phyloP scores from a whole-genome alignment of 2,797 vertebrate species.

The Liparis tanakae region DNA sequence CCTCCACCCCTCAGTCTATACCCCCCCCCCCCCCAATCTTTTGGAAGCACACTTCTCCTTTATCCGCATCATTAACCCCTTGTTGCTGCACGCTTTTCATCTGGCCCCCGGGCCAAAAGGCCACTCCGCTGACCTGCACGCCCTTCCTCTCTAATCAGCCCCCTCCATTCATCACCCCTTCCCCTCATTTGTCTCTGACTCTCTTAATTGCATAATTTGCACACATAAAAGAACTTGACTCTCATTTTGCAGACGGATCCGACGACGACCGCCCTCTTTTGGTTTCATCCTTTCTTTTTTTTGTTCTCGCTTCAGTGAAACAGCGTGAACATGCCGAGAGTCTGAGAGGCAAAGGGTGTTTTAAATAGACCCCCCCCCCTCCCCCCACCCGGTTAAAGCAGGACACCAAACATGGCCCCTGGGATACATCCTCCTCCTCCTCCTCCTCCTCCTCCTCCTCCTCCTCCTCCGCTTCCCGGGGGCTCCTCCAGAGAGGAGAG shows the following conservation, averaged over 20 bases:
- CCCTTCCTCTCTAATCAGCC: conserved; percentile 34
- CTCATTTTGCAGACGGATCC: conserved; percentile 23
- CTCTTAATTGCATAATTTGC: conserved; percentile 17
- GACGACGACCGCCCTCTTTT: background rate
- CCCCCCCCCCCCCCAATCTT: conserved; percentile 10
- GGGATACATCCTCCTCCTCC: conserved; percentile 55
- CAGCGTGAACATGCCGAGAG: conserved; percentile 38
- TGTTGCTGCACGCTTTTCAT: conserved; percentile 66
- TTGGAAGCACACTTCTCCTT: conserved; percentile 60
- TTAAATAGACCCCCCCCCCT: conserved; percentile 49
- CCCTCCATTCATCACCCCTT: conserved; percentile 31
- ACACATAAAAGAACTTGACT: background rate
- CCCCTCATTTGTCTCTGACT: conserved; percentile 1
- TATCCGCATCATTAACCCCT: conserved; percentile 71
- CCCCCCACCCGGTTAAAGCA: conserved; percentile 26
- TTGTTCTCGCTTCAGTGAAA: conserved; percentile 23
- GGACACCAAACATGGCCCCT: conserved; percentile 55
- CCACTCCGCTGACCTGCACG: conserved; percentile 26
- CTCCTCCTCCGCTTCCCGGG: conserved; percentile 46
- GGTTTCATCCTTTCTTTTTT: background rate
- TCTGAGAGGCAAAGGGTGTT: conserved; percentile 50
- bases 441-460: conserved; percentile 43
- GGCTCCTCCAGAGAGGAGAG: conserved; percentile 26
- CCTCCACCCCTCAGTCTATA: too few relatives aligned
- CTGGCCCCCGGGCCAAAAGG: conserved; percentile 44